Evolutionary conservation across 2,113 vertebrate genomes (phyloP).

Genomic region (Murina feae): DNA sequence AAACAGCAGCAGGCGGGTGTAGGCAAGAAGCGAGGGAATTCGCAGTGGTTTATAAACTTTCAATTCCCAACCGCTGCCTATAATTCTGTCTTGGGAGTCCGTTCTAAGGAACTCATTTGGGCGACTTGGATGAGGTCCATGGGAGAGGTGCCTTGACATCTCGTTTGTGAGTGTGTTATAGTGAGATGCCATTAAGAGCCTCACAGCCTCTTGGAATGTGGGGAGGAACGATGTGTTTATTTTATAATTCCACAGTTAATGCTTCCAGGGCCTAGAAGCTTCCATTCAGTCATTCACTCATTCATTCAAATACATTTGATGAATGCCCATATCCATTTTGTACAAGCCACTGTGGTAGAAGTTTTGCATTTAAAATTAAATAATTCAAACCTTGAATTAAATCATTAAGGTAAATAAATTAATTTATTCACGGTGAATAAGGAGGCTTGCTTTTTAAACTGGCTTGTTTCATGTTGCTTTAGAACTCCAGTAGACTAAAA

Average conservation of each 20-base stretch:
- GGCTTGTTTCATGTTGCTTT: not conserved
- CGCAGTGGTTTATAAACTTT: conserved; percentile 59
- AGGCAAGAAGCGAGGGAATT: conserved; percentile 7
- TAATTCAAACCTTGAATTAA: conserved; percentile 33
- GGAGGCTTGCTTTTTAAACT: not conserved
- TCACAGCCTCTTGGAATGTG: conserved; percentile 63
- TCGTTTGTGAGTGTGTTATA: conserved; percentile 60
- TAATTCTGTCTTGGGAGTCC: conserved; percentile 66
- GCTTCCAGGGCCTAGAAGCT: conserved; percentile 33
- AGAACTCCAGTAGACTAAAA: not conserved
- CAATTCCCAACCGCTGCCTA: conserved; percentile 43
- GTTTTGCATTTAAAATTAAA: conserved; percentile 45
- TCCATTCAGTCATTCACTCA: conserved; percentile 57
- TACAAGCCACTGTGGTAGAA: not conserved
- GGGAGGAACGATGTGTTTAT: conserved; percentile 65
- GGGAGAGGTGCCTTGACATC: conserved; percentile 47
- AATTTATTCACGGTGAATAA: not conserved
- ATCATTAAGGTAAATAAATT: conserved; percentile 34
- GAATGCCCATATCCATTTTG: not conserved
- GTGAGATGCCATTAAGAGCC: conserved; percentile 63
- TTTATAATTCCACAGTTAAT: conserved; percentile 61
- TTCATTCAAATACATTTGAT: conserved; percentile 42
- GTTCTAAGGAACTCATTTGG: conserved; percentile 59
- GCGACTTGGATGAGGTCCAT: conserved; percentile 65
- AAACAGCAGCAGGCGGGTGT: not conserved